These are phyloP conservation scores for Leptogaster cylindrica DNA, from an alignment of 2,888 invertebrate genomes.

Conservation along the genomic window DNA sequence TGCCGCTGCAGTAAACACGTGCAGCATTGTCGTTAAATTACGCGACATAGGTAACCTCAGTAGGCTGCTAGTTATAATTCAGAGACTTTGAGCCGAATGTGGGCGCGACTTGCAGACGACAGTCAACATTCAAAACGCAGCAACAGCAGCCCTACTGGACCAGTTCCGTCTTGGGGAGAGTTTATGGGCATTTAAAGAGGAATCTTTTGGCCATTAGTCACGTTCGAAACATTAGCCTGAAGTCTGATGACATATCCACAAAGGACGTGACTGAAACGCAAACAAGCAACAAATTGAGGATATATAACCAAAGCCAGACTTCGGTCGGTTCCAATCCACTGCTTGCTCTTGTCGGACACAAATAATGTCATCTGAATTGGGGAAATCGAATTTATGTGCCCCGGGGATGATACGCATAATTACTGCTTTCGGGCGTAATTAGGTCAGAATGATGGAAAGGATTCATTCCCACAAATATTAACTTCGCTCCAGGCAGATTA, in stretches of 20 bases:
- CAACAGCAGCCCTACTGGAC: not conserved
- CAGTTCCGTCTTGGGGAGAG: not conserved
- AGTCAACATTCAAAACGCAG: not conserved
- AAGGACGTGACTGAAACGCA: constrained; percentile 44
- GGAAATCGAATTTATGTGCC: not conserved
- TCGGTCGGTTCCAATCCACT: not conserved
- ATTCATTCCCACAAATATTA: no score
- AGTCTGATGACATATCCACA: constrained; percentile 42
- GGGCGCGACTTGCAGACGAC: not conserved
- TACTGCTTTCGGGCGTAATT: constrained; percentile 1
- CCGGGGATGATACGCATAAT: not conserved
- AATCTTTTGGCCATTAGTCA: constrained; percentile 43
- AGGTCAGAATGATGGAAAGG: no score
- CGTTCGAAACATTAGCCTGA: constrained; percentile 41
- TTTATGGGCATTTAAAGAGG: constrained; percentile 15
- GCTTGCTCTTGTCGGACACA: not conserved
- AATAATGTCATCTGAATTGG: not conserved
- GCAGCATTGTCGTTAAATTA: not conserved
- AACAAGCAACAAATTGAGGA: constrained; percentile 29
- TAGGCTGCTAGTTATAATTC: not conserved
- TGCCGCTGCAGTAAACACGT: not conserved
- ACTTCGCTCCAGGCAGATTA: no score
- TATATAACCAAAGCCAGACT: not conserved
- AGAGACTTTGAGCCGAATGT: not conserved
- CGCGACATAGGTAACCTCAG: not conserved